A percentile compares a stretch with the other conserved stretches of the same genome.
These are phyloP conservation scores for Atractosteus spatula DNA, from an alignment of 2,113 vertebrate species.

Conservation along the genomic window DNA sequence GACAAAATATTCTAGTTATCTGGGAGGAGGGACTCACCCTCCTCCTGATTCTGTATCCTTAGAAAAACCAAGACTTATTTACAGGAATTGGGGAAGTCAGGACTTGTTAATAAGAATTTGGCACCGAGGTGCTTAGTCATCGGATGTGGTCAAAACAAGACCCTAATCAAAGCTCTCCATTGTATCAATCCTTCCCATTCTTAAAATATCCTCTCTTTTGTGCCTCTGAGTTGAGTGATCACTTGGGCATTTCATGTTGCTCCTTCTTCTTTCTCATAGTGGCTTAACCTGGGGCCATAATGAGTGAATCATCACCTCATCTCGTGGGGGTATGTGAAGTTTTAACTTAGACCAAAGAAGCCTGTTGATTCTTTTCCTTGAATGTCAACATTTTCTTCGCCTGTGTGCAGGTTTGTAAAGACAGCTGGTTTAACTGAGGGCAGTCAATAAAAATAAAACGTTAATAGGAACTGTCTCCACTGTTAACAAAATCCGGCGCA, in stretches of 20 bases:
- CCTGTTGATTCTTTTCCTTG: neutral
- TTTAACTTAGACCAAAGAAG: constrained; percentile 10
- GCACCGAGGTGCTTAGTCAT: constrained; percentile 63
- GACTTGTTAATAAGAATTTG: constrained; percentile 58
- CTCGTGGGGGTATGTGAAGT: constrained; percentile 16
- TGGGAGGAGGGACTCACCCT: neutral
- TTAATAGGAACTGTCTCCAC: constrained; percentile 12
- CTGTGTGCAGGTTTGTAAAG: neutral
- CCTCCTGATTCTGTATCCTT: constrained; percentile 62
- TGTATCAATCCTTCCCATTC: constrained; percentile 58
- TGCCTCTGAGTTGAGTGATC: constrained; percentile 49
- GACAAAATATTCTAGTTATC: no score
- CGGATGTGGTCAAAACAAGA: constrained; percentile 67
- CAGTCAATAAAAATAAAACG: constrained; percentile 5
- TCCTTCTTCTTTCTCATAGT: constrained; percentile 64
- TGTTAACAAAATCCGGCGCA: constrained; percentile 7
- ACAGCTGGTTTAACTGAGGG: constrained; percentile 8
- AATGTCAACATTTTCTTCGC: neutral
- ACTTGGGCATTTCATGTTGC: constrained; percentile 56
- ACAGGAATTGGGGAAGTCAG: constrained; percentile 66
- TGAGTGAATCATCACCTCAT: constrained; percentile 38
- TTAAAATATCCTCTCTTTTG: constrained; percentile 54
- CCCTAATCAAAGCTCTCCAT: constrained; percentile 62
- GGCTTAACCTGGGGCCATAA: constrained; percentile 51
- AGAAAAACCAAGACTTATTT: constrained; percentile 64